phyloP scores from a whole-genome alignment of 2,113 vertebrate genomes.

The Sprattus sprattus region DNA sequence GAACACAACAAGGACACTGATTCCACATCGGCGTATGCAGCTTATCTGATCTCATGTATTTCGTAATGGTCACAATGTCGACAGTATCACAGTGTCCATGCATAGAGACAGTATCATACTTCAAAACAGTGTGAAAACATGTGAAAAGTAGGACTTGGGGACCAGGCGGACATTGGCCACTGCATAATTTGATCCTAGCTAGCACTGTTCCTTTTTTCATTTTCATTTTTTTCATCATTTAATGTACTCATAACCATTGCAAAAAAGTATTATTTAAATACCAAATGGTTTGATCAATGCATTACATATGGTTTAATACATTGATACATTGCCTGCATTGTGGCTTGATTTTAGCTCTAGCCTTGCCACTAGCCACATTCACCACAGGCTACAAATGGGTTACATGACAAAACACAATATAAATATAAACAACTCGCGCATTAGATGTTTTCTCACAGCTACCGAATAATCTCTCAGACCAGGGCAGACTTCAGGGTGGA shows the following conservation, averaged over 20 bases:
- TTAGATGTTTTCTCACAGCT: neutral
- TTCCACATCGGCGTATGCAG: neutral
- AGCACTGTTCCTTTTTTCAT: neutral
- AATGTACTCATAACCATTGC: neutral
- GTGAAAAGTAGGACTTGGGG: neutral
- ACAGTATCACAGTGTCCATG: neutral
- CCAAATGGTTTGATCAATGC: neutral
- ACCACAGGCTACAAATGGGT: neutral
- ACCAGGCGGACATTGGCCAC: neutral
- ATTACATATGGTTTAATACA: too few species aligned
- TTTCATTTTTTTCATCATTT: neutral
- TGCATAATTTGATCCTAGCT: neutral
- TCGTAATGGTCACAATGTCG: neutral
- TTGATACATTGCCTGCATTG: too few species aligned
- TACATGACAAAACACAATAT: too few species aligned
- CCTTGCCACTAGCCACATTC: neutral
- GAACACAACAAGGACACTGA: neutral
- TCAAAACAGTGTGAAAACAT: neutral
- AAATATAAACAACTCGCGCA: neutral
- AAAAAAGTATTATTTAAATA: too few species aligned
- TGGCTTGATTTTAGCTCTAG: too few species aligned
- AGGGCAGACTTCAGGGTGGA: neutral
- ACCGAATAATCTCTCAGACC: neutral
- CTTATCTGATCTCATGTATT: conserved; percentile 1
- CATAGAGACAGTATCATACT: neutral